Conservation (phyloP, 2,888 invertebrate species). For the Sturmia bella region DNA sequence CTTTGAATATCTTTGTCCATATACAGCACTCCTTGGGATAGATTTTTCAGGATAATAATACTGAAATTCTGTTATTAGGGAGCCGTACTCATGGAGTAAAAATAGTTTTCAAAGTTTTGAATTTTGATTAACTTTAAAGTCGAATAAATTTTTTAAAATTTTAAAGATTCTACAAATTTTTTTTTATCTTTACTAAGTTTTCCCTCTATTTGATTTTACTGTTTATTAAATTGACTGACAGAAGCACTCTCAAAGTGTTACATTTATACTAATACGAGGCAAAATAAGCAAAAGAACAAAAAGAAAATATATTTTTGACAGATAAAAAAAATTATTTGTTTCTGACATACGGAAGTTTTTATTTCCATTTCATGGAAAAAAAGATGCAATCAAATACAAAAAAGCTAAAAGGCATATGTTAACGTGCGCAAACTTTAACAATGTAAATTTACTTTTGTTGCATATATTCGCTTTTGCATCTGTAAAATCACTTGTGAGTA, state of each 20-base stretch:
- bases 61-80: too few relatives aligned
- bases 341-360: constrained; percentile 13
- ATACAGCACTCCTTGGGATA: too few relatives aligned
- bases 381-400: not conserved
- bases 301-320: not conserved
- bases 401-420: not conserved
- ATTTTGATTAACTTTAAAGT: too few relatives aligned
- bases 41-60: too few relatives aligned
- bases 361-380: not conserved
- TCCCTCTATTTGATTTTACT: constrained; percentile 48
- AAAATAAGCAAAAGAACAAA: not conserved
- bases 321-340: not conserved
- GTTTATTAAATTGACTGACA: constrained; percentile 65
- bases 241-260: constrained; percentile 57
- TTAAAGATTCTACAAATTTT: too few relatives aligned
- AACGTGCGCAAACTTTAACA: not conserved
- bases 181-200: constrained; percentile 63
- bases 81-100: too few relatives aligned
- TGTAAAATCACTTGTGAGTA: constrained; percentile 46
- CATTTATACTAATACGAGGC: constrained; percentile 18
- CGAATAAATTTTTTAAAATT: too few relatives aligned
- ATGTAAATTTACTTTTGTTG: too few relatives aligned
- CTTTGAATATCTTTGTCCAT: too few relatives aligned
- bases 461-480: not conserved
- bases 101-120: too few relatives aligned